phyloP scores from a whole-genome alignment of 2,888 invertebrate genomes.

The Chalcis sispes region DNA sequence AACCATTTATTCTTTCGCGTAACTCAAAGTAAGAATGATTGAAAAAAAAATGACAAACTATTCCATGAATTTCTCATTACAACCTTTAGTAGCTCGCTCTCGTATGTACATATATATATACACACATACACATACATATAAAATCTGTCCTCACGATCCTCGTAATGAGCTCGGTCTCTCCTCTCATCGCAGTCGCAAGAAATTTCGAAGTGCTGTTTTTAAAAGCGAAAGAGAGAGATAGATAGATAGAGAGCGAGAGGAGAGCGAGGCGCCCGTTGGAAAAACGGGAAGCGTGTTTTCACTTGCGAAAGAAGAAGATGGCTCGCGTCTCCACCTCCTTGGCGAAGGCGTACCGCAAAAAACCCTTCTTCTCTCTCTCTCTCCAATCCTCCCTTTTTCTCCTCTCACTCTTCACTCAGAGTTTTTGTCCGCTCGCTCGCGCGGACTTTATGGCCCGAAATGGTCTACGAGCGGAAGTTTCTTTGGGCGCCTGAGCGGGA shows the following conservation, averaged over 20 bases:
- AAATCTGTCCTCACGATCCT: constrained; percentile 18
- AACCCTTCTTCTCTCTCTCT: background rate
- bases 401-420: too few relatives aligned
- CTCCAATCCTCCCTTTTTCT: too few relatives aligned
- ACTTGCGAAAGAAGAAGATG: constrained; percentile 12
- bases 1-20: too few relatives aligned
- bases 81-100: too few relatives aligned
- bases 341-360: background rate
- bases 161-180: constrained; percentile 25
- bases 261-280: constrained; percentile 4
- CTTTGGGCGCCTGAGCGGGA: background rate
- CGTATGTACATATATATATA: too few relatives aligned
- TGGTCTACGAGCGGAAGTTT: constrained; percentile 50
- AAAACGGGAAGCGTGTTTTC: constrained; percentile 44
- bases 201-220: constrained; percentile 41
- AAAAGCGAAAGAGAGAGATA: too few relatives aligned
- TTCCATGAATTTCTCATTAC: too few relatives aligned
- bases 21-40: too few relatives aligned
- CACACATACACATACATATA: background rate
- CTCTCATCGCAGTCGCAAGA: constrained; percentile 26
- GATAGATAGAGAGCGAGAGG: too few relatives aligned
- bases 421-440: constrained; percentile 28
- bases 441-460: constrained; percentile 49
- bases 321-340: background rate
- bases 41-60: too few relatives aligned